Evolutionary conservation across 2,113 vertebrate species (phyloP).

Genomic region (Apodemus sylvaticus): DNA sequence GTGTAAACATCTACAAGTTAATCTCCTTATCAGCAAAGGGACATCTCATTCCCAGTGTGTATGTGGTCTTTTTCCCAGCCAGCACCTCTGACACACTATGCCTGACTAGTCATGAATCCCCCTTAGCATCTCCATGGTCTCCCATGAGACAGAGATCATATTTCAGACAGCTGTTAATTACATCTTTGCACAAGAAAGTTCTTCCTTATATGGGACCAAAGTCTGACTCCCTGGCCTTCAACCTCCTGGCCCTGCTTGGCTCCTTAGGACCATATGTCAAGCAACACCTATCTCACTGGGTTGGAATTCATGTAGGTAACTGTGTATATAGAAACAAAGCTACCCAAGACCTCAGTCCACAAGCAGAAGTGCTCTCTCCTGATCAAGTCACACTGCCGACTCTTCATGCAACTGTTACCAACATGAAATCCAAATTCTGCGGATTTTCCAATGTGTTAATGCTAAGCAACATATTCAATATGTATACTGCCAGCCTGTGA

Average conservation of each 20-base stretch:
- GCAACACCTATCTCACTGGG: not conserved
- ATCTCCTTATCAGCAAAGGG: not conserved
- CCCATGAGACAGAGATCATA: not conserved
- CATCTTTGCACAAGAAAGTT: slow-evolving; percentile 39
- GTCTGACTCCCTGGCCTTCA: slow-evolving; percentile 35
- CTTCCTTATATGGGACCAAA: slow-evolving; percentile 65
- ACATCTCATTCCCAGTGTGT: not conserved
- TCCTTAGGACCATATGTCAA: slow-evolving; percentile 7
- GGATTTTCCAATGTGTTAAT: not conserved
- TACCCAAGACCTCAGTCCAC: not conserved
- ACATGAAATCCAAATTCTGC: slow-evolving; percentile 23
- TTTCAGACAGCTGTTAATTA: slow-evolving; percentile 39
- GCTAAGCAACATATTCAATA: not conserved
- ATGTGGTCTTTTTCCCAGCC: not conserved
- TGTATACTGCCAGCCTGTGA: not conserved
- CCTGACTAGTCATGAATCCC: not conserved
- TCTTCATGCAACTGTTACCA: slow-evolving; percentile 25
- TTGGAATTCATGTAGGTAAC: slow-evolving; percentile 45
- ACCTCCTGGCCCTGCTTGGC: not conserved
- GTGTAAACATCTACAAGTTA: not conserved
- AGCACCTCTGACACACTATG: not conserved
- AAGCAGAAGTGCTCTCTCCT: not conserved
- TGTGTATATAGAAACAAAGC: not conserved
- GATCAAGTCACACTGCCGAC: not conserved
- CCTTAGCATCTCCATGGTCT: not conserved